Conservation (phyloP, 1,140 invertebrate genomes). For the Drosophila gunungcola region DNA sequence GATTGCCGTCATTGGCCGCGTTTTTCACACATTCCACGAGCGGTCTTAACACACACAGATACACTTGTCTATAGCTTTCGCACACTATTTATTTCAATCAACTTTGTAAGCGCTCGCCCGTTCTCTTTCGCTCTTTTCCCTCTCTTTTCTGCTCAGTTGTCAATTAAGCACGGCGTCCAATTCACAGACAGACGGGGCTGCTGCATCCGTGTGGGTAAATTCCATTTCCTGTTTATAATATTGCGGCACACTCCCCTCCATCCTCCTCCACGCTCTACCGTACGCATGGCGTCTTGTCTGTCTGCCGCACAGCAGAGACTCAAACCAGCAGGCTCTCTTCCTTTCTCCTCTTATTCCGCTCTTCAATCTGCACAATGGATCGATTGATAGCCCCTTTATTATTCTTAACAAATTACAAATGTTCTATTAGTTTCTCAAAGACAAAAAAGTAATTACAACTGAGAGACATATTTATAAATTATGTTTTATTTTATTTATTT, state of each 20-base stretch:
- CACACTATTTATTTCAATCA: slow-evolving; percentile 80
- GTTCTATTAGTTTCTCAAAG: too few species aligned
- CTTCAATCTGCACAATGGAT: slow-evolving; percentile 32
- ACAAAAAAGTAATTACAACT: too few species aligned
- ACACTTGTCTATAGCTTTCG: slow-evolving; percentile 61
- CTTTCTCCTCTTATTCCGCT: slow-evolving; percentile 6
- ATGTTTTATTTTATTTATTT: too few species aligned
- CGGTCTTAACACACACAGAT: slow-evolving; percentile 42
- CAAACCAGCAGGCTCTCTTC: slow-evolving; percentile 24
- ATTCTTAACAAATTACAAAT: too few species aligned
- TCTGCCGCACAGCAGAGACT: slow-evolving; percentile 24
- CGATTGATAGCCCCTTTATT: too few species aligned
- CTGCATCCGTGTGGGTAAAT: slow-evolving; percentile 69
- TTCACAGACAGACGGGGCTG: slow-evolving; percentile 28
- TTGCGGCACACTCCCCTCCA: slow-evolving; percentile 46
- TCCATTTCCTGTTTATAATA: slow-evolving; percentile 82
- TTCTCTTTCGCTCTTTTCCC: slow-evolving; percentile 29
- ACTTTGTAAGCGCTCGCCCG: slow-evolving; percentile 54
- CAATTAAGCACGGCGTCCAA: slow-evolving; percentile 78
- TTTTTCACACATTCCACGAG: slow-evolving; percentile 78
- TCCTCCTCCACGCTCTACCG: slow-evolving; percentile 9
- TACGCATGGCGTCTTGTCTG: slow-evolving; percentile 44
- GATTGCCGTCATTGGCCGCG: slow-evolving; percentile 76
- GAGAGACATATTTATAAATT: too few species aligned
- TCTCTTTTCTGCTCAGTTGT: slow-evolving; percentile 67